These are phyloP conservation scores for Megaceryle torquata DNA, from an alignment of 2,113 vertebrate genomes.

Conservation along the genomic window DNA sequence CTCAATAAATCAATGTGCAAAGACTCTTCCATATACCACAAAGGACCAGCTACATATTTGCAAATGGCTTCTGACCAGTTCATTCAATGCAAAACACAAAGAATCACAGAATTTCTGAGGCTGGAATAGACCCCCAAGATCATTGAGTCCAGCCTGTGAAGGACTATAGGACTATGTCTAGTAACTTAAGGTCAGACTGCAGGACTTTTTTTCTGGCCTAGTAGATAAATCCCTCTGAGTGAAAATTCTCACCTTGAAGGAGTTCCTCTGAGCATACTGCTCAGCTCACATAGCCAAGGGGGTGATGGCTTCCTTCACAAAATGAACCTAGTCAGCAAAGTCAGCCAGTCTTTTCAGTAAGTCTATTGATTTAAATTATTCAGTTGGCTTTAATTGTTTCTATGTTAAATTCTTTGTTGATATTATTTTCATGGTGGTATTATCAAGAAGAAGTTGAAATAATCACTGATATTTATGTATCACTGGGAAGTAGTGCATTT, in stretches of 20 bases:
- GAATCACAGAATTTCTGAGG: too few species aligned
- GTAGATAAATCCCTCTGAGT: background rate
- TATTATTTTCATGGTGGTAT: background rate
- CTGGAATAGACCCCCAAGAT: too few species aligned
- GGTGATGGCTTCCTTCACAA: background rate
- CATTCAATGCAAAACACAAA: background rate
- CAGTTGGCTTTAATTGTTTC: background rate
- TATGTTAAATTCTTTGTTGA: background rate
- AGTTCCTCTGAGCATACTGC: background rate
- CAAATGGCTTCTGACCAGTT: background rate
- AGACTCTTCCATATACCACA: background rate
- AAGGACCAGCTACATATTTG: background rate
- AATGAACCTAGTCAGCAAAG: background rate
- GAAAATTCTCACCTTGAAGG: background rate
- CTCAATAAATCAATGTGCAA: background rate
- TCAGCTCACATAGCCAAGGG: background rate
- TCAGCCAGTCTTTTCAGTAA: background rate
- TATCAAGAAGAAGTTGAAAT: slow-evolving; percentile 25
- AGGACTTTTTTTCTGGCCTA: background rate
- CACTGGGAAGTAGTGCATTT: background rate
- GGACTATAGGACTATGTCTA: background rate
- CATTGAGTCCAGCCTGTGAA: too few species aligned
- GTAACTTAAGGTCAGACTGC: background rate
- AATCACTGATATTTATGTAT: background rate
- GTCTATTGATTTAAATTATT: background rate